These are phyloP conservation scores for Hypselothyrea guttata DNA, from an alignment of 2,888 invertebrate species.

Conservation along the genomic window DNA sequence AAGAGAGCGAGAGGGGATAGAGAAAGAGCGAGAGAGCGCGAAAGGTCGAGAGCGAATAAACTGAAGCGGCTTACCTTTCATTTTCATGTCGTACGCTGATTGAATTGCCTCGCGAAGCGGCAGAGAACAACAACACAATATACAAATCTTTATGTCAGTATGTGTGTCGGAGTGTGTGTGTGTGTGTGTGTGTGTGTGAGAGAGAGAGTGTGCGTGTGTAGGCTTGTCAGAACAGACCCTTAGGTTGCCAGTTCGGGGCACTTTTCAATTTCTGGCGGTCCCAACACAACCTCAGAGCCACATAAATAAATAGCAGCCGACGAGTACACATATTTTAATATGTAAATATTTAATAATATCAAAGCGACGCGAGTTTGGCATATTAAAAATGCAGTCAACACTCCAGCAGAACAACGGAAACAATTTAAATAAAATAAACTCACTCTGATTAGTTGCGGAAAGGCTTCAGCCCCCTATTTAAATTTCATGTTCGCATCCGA, in stretches of 20 bases:
- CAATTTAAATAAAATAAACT: slow-evolving; percentile 7
- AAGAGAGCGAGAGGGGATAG: slow-evolving; percentile 8
- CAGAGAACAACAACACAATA: slow-evolving; percentile 16
- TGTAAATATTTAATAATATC: slow-evolving; percentile 77
- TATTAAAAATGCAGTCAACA: slow-evolving; percentile 49
- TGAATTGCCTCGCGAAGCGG: slow-evolving; percentile 42
- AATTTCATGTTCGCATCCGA: slow-evolving; percentile 51
- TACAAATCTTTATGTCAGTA: background rate
- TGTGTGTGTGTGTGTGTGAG: background rate
- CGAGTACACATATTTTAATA: slow-evolving; percentile 56
- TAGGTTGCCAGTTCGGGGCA: slow-evolving; percentile 20
- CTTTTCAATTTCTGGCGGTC: slow-evolving; percentile 27
- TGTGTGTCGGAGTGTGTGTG: background rate
- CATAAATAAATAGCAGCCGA: slow-evolving; percentile 52
- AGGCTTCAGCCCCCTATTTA: slow-evolving; percentile 33
- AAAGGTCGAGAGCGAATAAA: slow-evolving; percentile 5
- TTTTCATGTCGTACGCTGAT: slow-evolving; percentile 40
- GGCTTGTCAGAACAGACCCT: slow-evolving; percentile 12
- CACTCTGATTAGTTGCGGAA: slow-evolving; percentile 34
- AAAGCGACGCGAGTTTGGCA: slow-evolving; percentile 42
- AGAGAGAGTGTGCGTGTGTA: slow-evolving; percentile 8
- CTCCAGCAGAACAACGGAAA: slow-evolving; percentile 15
- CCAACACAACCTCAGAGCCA: slow-evolving; percentile 20
- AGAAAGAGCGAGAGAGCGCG: too few relatives aligned
- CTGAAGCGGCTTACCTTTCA: slow-evolving; percentile 44